Base-by-base conservation (phyloP, 2,797 vertebrate species). In the Sternotherus odoratus region DNA sequence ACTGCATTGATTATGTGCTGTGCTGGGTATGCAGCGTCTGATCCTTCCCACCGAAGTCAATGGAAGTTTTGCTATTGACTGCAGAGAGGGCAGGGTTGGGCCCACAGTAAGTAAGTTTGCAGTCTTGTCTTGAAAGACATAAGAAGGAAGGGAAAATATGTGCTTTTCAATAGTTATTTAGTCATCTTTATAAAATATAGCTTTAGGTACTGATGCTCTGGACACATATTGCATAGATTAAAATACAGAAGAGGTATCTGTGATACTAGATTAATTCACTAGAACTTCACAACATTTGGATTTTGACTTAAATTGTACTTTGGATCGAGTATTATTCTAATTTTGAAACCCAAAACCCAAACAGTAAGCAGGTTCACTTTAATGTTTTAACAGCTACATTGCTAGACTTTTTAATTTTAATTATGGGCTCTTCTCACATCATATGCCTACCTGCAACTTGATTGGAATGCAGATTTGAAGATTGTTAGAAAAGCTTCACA, bases 1-100 rank as follows among this genome's bases (percentile, higher is more conserved):
- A 21, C 51, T 84, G 8, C 21, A n/a, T 0, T 0, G 95, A 85
- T 50, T 6, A 12, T 49, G 0, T 23, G 4, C 5, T 81, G 2
- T 4, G 50, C 86, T 86, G 13, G 16, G 36, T 57, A 19, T 5
- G 17, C 16, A 56, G 10, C 5, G 5, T 79, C 53, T 80, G 43
- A 86, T 84, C 26, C 66, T 69, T 82, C 1, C 12, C 75, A 6
- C 36, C 94, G 53, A 86, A 80, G 83, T 15, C 10, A 23, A 1
- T 39, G 50, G 8, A 46, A 79, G 23, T 4, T 85, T 92, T 91
- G 26, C 81, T 57, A 79, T 54, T 66, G 53, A 30, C 39, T 88
- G 6, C 56, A 82, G 9, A 51, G 26, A 89, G 21, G 87, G 9
- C 26, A 90, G 23, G 5, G 57, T 88, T 91, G 92, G 43, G 3